These are phyloP conservation scores for Ormyrus pomaceus DNA, from an alignment of 2,888 invertebrate species.

Conservation along the genomic window DNA sequence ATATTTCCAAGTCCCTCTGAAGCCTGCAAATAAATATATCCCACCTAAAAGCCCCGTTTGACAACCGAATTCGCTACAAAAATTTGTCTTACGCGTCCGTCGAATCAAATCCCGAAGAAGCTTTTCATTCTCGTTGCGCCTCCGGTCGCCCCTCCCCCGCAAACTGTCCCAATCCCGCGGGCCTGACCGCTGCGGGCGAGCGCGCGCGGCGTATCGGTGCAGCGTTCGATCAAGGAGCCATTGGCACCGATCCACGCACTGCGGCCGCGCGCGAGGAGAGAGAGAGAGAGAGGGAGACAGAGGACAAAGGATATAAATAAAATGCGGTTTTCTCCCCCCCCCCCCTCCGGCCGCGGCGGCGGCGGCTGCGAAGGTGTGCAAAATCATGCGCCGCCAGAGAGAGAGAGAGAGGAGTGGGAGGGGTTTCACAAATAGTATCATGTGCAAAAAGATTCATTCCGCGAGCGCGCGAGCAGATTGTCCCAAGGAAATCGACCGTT, in stretches of 20 bases:
- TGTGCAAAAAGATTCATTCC: conserved; percentile 42
- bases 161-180: no score
- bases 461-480: conserved; percentile 4
- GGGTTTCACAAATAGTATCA: conserved; percentile 16
- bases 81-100: no score
- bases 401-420: not conserved
- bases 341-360: not conserved
- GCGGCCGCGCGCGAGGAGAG: not conserved
- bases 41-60: no score
- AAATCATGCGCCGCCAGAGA: no score
- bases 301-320: conserved; percentile 48
- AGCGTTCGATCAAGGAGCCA: conserved; percentile 6
- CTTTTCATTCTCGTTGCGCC: no score
- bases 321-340: conserved; percentile 19
- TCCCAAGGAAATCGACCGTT: conserved; percentile 33
- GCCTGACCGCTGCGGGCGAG: not conserved
- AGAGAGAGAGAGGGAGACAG: not conserved
- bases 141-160: no score
- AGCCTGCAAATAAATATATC: no score
- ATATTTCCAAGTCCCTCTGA: no score
- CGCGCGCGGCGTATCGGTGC: not conserved
- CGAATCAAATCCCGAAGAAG: no score
- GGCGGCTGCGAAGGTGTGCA: conserved; percentile 1
- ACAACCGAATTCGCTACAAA: no score
- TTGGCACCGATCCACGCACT: conserved; percentile 42